Base-by-base conservation (phyloP, 2,797 vertebrate genomes). In the Prionace glauca region DNA sequence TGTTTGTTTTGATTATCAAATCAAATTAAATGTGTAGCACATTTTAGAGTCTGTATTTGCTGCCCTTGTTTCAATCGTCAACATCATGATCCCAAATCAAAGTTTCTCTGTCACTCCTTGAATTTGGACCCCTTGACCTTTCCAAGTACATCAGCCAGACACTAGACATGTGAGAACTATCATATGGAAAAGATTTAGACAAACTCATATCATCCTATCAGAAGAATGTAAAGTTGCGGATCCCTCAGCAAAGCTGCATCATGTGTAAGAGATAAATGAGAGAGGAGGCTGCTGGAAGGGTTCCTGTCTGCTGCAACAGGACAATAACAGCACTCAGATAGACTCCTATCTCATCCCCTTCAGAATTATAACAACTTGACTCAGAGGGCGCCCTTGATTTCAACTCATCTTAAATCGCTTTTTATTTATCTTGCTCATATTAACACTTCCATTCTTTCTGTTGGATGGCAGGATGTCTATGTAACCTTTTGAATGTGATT, bases 141-240 rank as follows among this genome's bases (percentile, higher is more conserved):
- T 96, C 12, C 72, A 16, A 97, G 96, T 29, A 84, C 96, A 96
- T 93, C 71, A 96, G 97, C 97, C 97, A 97, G 97, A 98, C 98
- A 97, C 96, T 74, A 96, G 96, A 97, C 98, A 98, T 98, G 98
- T 98, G 98, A 99, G 98, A 97, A 97, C 97, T 98, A 98, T 99
- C 98, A 99, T 99, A 99, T 98, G 98, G 98, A 98, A 98, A 98
- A 98, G 99, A 98, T 99, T 99, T 99, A 98, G 98, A 98, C 95
- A 97, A 96, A 97, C 96, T 96, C 96, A 96, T 98, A 97, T 97
- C 97, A 97, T 98, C 97, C 97, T 96, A 97, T 96, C 96, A 96
- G 92, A 98, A 97, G 98, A 98, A 98, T 97, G 97, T 96, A 97
- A 97, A 96, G 97, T 97, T 96, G 96, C 97, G 96, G 97, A 97